Base-by-base conservation (phyloP, 2,113 vertebrate species). In the Thunnus thynnus region DNA sequence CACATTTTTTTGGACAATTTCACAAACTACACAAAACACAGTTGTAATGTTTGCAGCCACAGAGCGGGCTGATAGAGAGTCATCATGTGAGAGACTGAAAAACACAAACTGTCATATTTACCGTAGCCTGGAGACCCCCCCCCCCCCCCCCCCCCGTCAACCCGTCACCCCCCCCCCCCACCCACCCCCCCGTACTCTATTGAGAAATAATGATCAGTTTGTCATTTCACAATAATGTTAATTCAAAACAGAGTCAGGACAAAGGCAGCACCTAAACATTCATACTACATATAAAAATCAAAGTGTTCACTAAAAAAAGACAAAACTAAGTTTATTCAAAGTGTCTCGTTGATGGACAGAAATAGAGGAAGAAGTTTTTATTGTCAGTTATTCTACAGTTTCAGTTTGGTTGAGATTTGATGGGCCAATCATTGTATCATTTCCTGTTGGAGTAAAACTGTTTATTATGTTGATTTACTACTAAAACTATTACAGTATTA, bases 81-180 rank as follows among this genome's bases (percentile, higher is more conserved):
- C 54, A 46, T 66, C 50, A 85, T 73, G 76, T 76, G 65, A 75
- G 22, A 14, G 46, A 22, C 41, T 82, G 16, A 68, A 76, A 75
- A 20, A 47, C 10, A 16, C 13, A 71, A 17, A 63, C 3, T 32
- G 13, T 48, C 18, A 41, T 18, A 20, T 68, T 27, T 50, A 47
- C 4, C 1, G 2, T 10, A 18, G 13, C 64, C 14, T 11, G 2
- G 55, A 5, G 25, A 18, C 2, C 6, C 1, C 10, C 30, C 27
- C 20, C 2, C 6, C 1, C n/a, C n/a, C 30, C 27, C 27, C 27
- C 20, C 2, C 6, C 1, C 10, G 30, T 22, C 22, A 22, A 1
- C 22, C 22, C 22, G 22, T 22, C 22, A 18, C 2, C 6, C 1
- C 10, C 30, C 30, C 30, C 27, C 27, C 27, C 18, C 2, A 22